A percentile compares a stretch with the other conserved stretches of the same genome.
Conservation (phyloP, 2,888 invertebrate species). For the Tridacna crocea region DNA sequence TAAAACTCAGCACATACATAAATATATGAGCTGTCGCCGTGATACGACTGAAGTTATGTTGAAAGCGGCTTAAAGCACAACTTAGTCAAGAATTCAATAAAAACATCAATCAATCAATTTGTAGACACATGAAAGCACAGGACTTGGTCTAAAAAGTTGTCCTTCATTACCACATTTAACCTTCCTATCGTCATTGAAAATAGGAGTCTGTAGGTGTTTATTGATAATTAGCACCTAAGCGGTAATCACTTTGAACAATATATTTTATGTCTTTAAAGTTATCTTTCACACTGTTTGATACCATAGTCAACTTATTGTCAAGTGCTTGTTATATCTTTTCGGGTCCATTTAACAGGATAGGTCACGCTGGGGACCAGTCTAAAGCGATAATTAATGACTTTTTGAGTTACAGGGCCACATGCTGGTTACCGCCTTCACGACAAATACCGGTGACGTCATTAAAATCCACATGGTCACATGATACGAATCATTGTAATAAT, state of each 20-base stretch:
- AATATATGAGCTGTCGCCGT: too few relatives aligned
- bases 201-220: not conserved
- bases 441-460: not conserved
- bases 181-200: too few relatives aligned
- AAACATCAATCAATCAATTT: too few relatives aligned
- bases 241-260: conserved; percentile 18
- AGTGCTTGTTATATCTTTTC: not conserved
- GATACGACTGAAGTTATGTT: too few relatives aligned
- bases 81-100: too few relatives aligned
- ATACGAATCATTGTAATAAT: not conserved
- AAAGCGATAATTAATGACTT: conserved; percentile 7
- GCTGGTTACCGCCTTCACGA: not conserved
- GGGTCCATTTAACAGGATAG: not conserved
- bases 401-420: not conserved
- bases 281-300: not conserved
- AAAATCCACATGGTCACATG: not conserved
- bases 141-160: too few relatives aligned
- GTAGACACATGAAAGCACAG: too few relatives aligned
- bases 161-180: too few relatives aligned
- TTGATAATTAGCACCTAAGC: conserved; percentile 22
- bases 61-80: too few relatives aligned
- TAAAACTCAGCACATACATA: too few relatives aligned
- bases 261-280: conserved; percentile 9
- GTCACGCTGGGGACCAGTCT: not conserved
- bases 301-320: not conserved